Evolutionary conservation across 37 sponge, comb jelly and placozoan genomes (phyloP).

Genomic region (Chondrosia reniformis): DNA sequence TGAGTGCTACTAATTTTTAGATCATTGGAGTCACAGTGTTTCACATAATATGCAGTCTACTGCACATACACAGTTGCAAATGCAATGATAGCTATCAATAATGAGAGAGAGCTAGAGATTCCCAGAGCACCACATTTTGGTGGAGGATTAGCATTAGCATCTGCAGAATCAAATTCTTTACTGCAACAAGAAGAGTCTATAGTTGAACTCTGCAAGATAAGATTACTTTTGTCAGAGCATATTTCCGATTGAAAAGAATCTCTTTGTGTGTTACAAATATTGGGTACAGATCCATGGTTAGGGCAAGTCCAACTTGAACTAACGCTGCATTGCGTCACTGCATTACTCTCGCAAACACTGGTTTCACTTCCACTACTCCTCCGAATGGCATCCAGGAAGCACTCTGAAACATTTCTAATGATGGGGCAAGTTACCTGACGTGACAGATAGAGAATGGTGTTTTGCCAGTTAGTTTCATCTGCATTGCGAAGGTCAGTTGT

Average conservation of each 20-base stretch:
- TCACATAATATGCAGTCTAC: too few species aligned
- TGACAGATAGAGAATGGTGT: not conserved
- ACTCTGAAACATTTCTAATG: not conserved
- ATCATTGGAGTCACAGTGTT: too few species aligned
- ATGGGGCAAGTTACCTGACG: not conserved
- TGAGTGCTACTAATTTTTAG: too few species aligned
- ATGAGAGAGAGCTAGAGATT: too few species aligned
- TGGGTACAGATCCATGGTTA: not conserved
- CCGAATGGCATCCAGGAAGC: slow-evolving; percentile 9
- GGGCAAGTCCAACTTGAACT: not conserved
- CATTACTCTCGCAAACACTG: not conserved
- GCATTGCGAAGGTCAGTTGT: slow-evolving; percentile 1
- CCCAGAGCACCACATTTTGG: too few species aligned
- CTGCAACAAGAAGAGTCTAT: too few species aligned
- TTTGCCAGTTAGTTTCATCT: not conserved
- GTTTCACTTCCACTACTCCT: not conserved
- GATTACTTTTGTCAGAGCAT: slow-evolving; percentile 1
- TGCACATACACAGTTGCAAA: too few species aligned
- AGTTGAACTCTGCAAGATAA: too few species aligned
- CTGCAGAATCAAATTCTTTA: too few species aligned
- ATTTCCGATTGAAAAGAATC: not conserved
- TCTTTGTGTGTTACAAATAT: not conserved
- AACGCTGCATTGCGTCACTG: not conserved
- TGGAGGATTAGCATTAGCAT: too few species aligned
- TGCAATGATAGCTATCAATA: too few species aligned